Evolutionary conservation across 2,888 invertebrate genomes (phyloP).

Genomic region (Azorinus chamasolen): DNA sequence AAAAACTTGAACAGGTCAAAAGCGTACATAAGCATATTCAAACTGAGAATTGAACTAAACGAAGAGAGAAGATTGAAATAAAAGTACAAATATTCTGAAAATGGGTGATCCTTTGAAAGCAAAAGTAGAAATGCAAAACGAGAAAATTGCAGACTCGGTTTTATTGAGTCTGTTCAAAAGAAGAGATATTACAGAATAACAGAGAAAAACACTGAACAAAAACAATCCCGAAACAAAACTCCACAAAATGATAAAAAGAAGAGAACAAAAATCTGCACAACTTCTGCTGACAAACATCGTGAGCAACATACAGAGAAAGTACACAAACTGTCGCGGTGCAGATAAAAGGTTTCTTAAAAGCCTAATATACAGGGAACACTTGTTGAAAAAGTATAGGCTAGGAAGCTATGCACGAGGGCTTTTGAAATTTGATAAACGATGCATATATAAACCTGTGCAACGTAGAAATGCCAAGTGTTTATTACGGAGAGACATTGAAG

Average conservation of each 20-base stretch:
- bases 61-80: slow-evolving; percentile 23
- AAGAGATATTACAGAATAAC: slow-evolving; percentile 16
- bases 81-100: too few species aligned
- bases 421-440: not conserved
- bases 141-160: too few species aligned
- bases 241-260: slow-evolving; percentile 6
- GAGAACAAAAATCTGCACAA: not conserved
- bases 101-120: too few species aligned
- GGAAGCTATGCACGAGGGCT: not conserved
- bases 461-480: not conserved
- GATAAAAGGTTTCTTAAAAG: not conserved
- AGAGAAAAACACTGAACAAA: not conserved
- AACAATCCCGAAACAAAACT: slow-evolving; percentile 1
- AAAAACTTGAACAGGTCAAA: slow-evolving; percentile 8
- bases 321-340: not conserved
- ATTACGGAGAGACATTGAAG: slow-evolving; percentile 5
- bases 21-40: slow-evolving; percentile 15
- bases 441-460: not conserved
- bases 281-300: not conserved
- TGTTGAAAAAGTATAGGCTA: slow-evolving; percentile 20
- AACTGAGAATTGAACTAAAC: slow-evolving; percentile 10
- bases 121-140: too few species aligned
- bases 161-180: too few species aligned
- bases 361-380: slow-evolving; percentile 6
- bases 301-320: slow-evolving; percentile 3